Evolutionary conservation across 2,113 vertebrate species (phyloP).

Genomic region (Sinocyclocheilus maitianheensis): DNA sequence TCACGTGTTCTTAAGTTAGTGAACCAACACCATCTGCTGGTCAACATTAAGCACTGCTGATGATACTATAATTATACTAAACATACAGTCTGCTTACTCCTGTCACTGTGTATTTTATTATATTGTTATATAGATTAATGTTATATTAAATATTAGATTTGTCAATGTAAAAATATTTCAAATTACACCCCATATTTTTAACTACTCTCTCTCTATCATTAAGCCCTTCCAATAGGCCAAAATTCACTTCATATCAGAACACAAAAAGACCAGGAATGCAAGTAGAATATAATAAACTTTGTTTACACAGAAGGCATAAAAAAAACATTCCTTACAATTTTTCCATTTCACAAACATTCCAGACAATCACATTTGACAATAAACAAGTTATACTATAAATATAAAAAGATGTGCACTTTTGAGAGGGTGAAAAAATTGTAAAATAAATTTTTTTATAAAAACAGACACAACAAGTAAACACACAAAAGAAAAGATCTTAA

Average conservation of each 20-base stretch:
- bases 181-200: not conserved
- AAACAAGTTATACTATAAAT: slow-evolving; percentile 92
- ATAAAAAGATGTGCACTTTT: slow-evolving; percentile 88
- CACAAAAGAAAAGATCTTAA: slow-evolving; percentile 48
- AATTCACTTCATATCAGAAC: slow-evolving; percentile 2
- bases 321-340: slow-evolving; percentile 75
- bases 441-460: slow-evolving; percentile 48
- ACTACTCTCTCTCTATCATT: not conserved
- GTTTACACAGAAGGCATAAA: slow-evolving; percentile 85
- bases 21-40: slow-evolving; percentile 50
- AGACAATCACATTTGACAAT: slow-evolving; percentile 95
- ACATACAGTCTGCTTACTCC: not conserved
- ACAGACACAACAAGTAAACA: slow-evolving; percentile 31
- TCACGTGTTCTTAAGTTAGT: not conserved
- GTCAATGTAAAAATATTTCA: not conserved
- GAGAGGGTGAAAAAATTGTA: slow-evolving; percentile 58
- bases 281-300: slow-evolving; percentile 80
- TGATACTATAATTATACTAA: not conserved
- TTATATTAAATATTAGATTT: not conserved
- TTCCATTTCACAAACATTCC: slow-evolving; percentile 78
- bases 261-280: slow-evolving; percentile 73
- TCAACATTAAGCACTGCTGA: not conserved
- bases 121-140: not conserved
- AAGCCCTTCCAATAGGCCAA: not conserved
- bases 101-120: not conserved